A percentile compares a stretch with the other conserved stretches of the same genome.
Conservation (phyloP, 2,888 invertebrate species). For the Rugalucina vietnamica region DNA sequence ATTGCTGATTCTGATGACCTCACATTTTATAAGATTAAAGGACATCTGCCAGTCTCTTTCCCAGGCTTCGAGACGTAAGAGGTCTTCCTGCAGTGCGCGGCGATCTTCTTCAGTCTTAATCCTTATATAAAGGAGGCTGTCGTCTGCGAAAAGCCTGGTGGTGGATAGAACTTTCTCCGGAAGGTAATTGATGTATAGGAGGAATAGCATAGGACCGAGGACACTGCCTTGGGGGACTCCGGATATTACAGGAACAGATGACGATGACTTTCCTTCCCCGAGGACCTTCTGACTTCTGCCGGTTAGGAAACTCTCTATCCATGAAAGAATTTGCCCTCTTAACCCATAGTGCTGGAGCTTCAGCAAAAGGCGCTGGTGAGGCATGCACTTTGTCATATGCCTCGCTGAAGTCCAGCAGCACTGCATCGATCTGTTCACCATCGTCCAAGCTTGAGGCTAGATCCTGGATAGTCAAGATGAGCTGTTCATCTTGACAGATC, state of each 20-base stretch:
- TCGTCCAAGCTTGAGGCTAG: slow-evolving; percentile 29
- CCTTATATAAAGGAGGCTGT: slow-evolving; percentile 45
- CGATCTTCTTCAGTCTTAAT: slow-evolving; percentile 33
- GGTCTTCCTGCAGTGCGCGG: slow-evolving; percentile 48
- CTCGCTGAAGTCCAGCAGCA: slow-evolving; percentile 56
- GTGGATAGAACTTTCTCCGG: slow-evolving; percentile 38
- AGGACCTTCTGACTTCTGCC: slow-evolving; percentile 39
- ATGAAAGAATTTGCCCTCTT: slow-evolving; percentile 18
- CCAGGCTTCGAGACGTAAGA: slow-evolving; percentile 39
- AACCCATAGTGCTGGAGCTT: slow-evolving; percentile 11
- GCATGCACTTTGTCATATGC: slow-evolving; percentile 25
- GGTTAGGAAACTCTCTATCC: slow-evolving; percentile 50
- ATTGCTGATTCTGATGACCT: slow-evolving; percentile 40
- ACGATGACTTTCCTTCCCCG: slow-evolving; percentile 34
- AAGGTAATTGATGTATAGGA: slow-evolving; percentile 62
- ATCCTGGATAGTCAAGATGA: slow-evolving; percentile 38
- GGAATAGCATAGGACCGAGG: slow-evolving; percentile 59
- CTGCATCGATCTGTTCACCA: slow-evolving; percentile 45
- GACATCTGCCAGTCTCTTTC: slow-evolving; percentile 46
- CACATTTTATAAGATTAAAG: slow-evolving; percentile 56
- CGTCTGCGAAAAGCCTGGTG: slow-evolving; percentile 58
- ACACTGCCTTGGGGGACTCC: slow-evolving; percentile 60
- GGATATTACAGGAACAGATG: slow-evolving; percentile 42
- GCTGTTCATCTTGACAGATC: slow-evolving; percentile 20
- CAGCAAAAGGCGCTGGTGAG: background rate